Percentiles rank a stretch among this genome's conserved stretches.
Conservation (phyloP, 2,888 invertebrate genomes). For the Andrena dorsata region DNA sequence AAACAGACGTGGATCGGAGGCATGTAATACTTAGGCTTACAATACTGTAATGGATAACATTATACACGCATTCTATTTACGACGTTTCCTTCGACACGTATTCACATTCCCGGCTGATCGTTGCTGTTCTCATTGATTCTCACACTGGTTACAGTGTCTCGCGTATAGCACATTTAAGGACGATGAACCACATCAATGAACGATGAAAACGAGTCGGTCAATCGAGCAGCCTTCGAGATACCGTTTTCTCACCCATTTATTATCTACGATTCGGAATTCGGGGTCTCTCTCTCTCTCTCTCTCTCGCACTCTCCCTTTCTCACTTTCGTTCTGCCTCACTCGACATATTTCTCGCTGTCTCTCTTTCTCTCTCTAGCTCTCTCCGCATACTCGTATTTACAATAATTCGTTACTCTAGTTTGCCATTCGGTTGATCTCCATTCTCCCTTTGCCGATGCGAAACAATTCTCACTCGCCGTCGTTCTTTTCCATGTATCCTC, state of each 20-base stretch:
- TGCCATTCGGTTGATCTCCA: conserved; percentile 59
- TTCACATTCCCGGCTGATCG: conserved; percentile 49
- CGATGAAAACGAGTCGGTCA: conserved; percentile 74
- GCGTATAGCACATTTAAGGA: conserved; percentile 50
- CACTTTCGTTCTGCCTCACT: conserved; percentile 34
- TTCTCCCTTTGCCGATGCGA: conserved; percentile 53
- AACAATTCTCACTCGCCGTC: conserved; percentile 55
- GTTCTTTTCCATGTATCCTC: conserved; percentile 28
- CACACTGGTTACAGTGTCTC: conserved; percentile 46
- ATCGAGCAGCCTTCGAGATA: conserved; percentile 72
- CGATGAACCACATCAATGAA: conserved; percentile 67
- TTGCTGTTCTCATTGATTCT: conserved; percentile 49
- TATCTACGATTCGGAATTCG: conserved; percentile 70
- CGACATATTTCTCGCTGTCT: conserved; percentile 54
- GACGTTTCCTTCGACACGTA: conserved; percentile 50
- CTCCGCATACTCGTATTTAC: conserved; percentile 75
- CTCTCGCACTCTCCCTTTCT: conserved; percentile 38
- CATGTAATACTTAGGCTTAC: conserved; percentile 80
- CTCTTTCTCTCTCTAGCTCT: conserved; percentile 40
- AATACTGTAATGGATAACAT: conserved; percentile 81
- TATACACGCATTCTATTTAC: conserved; percentile 73
- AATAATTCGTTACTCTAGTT: conserved; percentile 75
- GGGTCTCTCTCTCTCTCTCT: conserved; percentile 36
- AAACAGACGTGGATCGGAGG: conserved; percentile 74
- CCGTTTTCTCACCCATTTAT: conserved; percentile 54